Conservation (phyloP, 92 coral and sea anemone genomes). For the Muricea muricata region DNA sequence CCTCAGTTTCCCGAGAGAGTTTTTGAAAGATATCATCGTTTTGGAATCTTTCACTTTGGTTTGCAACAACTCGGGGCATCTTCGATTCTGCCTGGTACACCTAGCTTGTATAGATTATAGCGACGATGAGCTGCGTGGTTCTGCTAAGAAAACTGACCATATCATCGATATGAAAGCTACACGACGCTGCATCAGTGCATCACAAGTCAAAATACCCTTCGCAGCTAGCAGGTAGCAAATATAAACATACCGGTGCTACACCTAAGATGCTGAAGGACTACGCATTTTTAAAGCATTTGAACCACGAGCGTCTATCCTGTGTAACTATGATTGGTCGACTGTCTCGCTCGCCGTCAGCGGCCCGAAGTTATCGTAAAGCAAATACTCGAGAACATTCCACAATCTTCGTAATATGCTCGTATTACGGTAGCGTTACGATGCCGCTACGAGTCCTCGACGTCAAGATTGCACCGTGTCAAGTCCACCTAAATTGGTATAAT, state of each 20-base stretch:
- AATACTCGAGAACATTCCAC: background rate
- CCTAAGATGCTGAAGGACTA: background rate
- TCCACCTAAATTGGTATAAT: no score
- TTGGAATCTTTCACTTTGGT: constrained; percentile 91
- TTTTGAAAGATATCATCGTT: constrained; percentile 96
- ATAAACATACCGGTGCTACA: constrained; percentile 3
- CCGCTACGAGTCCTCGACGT: background rate
- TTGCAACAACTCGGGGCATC: constrained; percentile 99
- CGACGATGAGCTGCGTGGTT: no score
- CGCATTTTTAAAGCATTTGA: background rate
- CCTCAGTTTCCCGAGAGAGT: constrained; percentile 98
- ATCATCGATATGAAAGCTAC: no score
- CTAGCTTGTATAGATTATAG: no score
- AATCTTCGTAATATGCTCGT: no score
- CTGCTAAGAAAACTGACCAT: no score
- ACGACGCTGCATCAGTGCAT: constrained; percentile 18
- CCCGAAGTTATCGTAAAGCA: background rate
- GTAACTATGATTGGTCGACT: background rate
- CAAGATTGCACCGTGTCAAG: background rate
- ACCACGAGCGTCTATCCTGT: background rate
- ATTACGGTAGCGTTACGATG: background rate
- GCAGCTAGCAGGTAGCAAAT: background rate
- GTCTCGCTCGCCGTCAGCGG: background rate
- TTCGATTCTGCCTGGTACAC: no score
- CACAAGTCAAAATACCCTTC: constrained; percentile 1